Evolutionary conservation across 2,797 vertebrate species (phyloP).

Genomic region (Anguilla marmorata): DNA sequence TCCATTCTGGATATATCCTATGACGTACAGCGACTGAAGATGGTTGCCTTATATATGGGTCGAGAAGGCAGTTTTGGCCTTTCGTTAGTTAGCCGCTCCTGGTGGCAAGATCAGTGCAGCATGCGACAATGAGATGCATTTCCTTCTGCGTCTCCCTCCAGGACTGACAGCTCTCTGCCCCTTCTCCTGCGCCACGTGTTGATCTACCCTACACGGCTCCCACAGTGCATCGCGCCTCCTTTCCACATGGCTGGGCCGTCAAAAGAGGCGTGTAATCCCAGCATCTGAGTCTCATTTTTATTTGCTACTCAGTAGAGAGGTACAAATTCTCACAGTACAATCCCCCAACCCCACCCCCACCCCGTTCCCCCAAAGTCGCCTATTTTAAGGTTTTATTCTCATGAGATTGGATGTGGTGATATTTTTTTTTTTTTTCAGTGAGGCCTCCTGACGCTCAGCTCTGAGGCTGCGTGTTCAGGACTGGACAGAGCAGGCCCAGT

Average conservation of each 20-base stretch:
- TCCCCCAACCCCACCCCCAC: background rate
- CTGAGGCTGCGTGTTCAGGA: background rate
- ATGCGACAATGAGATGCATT: background rate
- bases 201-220: background rate
- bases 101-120: background rate
- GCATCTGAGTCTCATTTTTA: conserved; percentile 20
- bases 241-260: conserved; percentile 12
- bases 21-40: background rate
- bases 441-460: background rate
- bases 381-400: conserved; percentile 1
- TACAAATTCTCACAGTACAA: background rate
- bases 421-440: background rate
- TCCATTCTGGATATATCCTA: background rate
- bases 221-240: conserved; percentile 10
- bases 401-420: background rate
- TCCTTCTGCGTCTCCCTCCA: background rate
- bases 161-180: background rate
- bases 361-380: background rate
- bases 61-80: background rate
- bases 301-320: background rate
- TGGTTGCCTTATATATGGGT: background rate
- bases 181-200: background rate
- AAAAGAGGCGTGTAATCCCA: conserved; percentile 17
- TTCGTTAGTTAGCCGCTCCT: background rate
- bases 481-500: background rate